Base-by-base conservation (phyloP, 2,113 vertebrate species). In the Larimichthys polyactis region DNA sequence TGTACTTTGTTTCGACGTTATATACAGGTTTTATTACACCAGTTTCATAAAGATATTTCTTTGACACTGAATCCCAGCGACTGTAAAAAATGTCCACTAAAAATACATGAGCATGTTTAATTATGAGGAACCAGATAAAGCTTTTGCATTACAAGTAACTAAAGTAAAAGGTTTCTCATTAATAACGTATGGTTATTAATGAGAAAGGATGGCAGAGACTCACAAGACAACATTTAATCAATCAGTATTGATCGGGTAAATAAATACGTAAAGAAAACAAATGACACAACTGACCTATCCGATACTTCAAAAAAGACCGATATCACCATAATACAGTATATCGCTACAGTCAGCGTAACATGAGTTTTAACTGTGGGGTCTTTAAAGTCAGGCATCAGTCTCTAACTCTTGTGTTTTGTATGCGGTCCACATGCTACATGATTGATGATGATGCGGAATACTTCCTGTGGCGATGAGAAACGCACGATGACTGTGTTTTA, bases 381-480 rank as follows among this genome's bases (percentile, higher is more conserved):
- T 66, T 58, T 2, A 64, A 71, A 67, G 29, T 55, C 12, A 43
- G 22, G 8, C 22, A 65, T 48, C 15, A 58, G 22, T 48, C 16
- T 40, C 14, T 20, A 36, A 44, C 62, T 68, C 19, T 5, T 78
- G 11, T 20, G 29, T 64, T 75, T 67, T 43, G 7, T 57, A 57
- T 66, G 43, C 32, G 43, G 40, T 20, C 59, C 48, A 69, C 67
- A 64, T 52, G 79, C 29, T 9, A 0, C 46, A 46, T 79, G 86
- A 90, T 43, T 73, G 84, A 88, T 87, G 84, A 78, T 20, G 65
- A 75, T 24, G 62, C 49, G 22, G 66, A 86, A 78, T 40, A 75
- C 69, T 70, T 90, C 84, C 87, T 78, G 66, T 71, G 69, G 84
- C 4, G 57, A 89, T 22, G n/a, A 15, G 59, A 52, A 81, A 76